Percentiles rank a stretch among this genome's conserved stretches.
Evolutionary conservation across 2,797 vertebrate genomes (phyloP).

Genomic region (Kryptopterus vitreolus): DNA sequence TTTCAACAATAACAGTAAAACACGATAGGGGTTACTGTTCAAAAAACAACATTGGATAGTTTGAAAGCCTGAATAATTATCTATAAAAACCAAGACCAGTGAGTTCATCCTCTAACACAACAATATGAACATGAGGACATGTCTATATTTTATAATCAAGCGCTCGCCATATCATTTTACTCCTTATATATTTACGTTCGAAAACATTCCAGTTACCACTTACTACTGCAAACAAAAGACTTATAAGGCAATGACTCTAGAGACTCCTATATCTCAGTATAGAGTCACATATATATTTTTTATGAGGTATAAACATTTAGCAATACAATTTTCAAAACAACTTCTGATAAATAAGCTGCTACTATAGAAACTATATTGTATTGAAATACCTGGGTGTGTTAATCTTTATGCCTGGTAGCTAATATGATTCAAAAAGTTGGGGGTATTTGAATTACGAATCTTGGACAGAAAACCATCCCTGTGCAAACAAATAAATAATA

Average conservation of each 20-base stretch:
- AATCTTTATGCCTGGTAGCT: not conserved
- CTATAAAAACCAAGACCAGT: not conserved
- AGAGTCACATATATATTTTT: not conserved
- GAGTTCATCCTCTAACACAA: not conserved
- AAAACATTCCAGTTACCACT: not conserved
- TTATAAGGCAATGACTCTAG: not conserved
- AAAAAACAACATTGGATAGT: too few species aligned
- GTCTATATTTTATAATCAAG: not conserved
- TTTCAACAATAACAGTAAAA: not conserved
- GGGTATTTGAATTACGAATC: not conserved
- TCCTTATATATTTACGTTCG: not conserved
- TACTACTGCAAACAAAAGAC: not conserved
- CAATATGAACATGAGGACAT: not conserved
- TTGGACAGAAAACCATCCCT: not conserved
- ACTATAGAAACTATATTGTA: not conserved
- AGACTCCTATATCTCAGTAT: not conserved
- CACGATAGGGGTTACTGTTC: too few species aligned
- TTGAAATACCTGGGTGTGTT: not conserved
- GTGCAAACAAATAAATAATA: not conserved
- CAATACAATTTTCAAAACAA: too few species aligned
- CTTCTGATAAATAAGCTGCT: not conserved
- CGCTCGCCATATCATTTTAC: not conserved
- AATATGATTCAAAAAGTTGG: not conserved
- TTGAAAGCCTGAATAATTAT: not conserved
- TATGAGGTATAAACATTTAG: not conserved